Percentiles rank a stretch among this genome's conserved stretches.
These are phyloP conservation scores for Pitta sordida DNA, from an alignment of 2,113 vertebrate species.

Conservation along the genomic window DNA sequence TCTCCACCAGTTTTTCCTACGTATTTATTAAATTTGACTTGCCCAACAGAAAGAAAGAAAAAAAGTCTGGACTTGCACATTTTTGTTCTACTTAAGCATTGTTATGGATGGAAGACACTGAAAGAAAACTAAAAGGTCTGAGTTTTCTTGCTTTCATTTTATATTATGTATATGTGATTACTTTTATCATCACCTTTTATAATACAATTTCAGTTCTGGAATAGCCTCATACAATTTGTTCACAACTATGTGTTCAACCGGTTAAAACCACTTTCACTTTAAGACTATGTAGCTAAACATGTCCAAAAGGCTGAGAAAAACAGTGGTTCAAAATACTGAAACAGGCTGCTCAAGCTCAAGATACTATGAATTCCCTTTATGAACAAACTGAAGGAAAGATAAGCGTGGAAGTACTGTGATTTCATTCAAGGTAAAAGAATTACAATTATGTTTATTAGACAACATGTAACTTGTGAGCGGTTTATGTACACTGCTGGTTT, in stretches of 20 bases:
- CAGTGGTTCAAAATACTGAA: not conserved
- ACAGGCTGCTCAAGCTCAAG: not conserved
- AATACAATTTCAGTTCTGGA: not conserved
- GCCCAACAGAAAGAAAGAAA: not conserved
- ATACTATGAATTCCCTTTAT: not conserved
- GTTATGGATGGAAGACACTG: not conserved
- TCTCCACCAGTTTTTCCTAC: not conserved
- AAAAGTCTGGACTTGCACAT: not conserved
- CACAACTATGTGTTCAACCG: not conserved
- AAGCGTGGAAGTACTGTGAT: not conserved
- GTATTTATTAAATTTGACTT: constrained; percentile 2
- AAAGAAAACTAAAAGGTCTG: not conserved
- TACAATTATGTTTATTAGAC: not conserved
- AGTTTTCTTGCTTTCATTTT: not conserved
- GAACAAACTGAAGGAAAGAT: not conserved
- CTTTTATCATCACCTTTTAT: not conserved
- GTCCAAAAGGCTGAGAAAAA: not conserved
- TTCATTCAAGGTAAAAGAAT: not conserved
- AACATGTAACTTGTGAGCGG: not conserved
- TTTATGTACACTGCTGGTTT: not conserved
- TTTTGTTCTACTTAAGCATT: not conserved
- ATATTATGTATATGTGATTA: not conserved
- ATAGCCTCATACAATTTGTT: not conserved
- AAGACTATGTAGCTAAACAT: not conserved
- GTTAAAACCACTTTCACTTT: not conserved